Evolutionary conservation across 2,888 invertebrate species (phyloP).

Genomic region (Polyommatus icarus): DNA sequence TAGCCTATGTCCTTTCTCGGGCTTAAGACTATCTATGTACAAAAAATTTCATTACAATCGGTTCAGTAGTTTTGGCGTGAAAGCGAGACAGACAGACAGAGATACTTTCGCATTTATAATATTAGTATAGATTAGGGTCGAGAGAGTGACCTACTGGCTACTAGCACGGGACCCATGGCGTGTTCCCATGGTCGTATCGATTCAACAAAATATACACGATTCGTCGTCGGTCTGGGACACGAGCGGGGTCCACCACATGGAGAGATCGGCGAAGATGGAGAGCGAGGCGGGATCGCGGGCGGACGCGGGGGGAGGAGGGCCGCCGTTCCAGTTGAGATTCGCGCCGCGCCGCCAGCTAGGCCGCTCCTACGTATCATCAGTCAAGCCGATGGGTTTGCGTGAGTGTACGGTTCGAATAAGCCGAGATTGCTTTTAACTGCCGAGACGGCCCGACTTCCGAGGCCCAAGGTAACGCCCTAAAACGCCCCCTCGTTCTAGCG

Average conservation of each 20-base stretch:
- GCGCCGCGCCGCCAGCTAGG: slow-evolving; percentile 31
- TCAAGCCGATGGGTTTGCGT: slow-evolving; percentile 64
- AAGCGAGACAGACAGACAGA: too few relatives aligned
- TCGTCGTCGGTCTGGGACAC: not conserved
- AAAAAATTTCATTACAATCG: too few relatives aligned
- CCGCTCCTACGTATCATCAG: slow-evolving; percentile 47
- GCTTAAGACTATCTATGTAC: too few relatives aligned
- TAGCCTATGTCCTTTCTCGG: too few relatives aligned
- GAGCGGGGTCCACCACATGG: not conserved
- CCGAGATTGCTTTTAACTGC: not conserved
- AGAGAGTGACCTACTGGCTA: too few relatives aligned
- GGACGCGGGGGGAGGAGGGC: slow-evolving; percentile 37
- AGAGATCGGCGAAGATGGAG: not conserved
- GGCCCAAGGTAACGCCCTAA: too few relatives aligned
- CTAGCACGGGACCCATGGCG: not conserved
- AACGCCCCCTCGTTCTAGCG: slow-evolving; percentile 48
- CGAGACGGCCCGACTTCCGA: too few relatives aligned
- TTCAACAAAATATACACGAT: not conserved
- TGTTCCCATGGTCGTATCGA: not conserved
- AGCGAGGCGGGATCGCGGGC: slow-evolving; percentile 15
- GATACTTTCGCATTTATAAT: too few relatives aligned
- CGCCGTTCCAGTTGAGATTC: slow-evolving; percentile 67
- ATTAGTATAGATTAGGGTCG: too few relatives aligned
- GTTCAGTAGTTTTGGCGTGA: too few relatives aligned
- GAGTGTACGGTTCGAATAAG: slow-evolving; percentile 40